These are phyloP conservation scores for Aphis craccivora DNA, from an alignment of 1,140 invertebrate species.

Conservation along the genomic window DNA sequence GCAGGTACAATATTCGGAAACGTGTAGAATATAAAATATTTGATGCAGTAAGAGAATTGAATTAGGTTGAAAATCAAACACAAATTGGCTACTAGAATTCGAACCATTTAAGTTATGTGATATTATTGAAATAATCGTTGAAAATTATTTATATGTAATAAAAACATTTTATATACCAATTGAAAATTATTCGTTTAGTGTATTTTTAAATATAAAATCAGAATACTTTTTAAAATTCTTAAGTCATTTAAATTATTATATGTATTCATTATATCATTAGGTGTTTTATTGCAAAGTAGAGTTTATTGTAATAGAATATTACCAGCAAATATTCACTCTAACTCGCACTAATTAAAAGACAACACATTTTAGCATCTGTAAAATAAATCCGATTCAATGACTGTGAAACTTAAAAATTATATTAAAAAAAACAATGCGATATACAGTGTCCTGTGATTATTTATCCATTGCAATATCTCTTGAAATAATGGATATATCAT, in stretches of 20 bases:
- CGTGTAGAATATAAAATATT: not conserved
- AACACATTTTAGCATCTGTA: not conserved
- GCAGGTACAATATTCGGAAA: not conserved
- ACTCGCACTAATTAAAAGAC: not conserved
- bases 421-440: too few relatives aligned
- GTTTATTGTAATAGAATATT: not conserved
- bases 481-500: too few relatives aligned
- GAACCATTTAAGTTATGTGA: not conserved
- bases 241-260: not conserved
- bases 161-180: not conserved
- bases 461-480: too few relatives aligned
- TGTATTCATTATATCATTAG: not conserved
- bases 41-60: not conserved
- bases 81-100: not conserved
- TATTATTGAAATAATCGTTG: not conserved
- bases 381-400: not conserved
- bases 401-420: not conserved
- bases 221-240: not conserved
- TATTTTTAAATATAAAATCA: not conserved
- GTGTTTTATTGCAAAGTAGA: not conserved
- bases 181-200: not conserved
- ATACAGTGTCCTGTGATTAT: too few relatives aligned
- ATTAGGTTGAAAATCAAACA: constrained; percentile 19
- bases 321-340: not conserved
- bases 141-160: not conserved